phyloP scores from a whole-genome alignment of 92 coral and sea anemone genomes.

The Ricordea florida region DNA sequence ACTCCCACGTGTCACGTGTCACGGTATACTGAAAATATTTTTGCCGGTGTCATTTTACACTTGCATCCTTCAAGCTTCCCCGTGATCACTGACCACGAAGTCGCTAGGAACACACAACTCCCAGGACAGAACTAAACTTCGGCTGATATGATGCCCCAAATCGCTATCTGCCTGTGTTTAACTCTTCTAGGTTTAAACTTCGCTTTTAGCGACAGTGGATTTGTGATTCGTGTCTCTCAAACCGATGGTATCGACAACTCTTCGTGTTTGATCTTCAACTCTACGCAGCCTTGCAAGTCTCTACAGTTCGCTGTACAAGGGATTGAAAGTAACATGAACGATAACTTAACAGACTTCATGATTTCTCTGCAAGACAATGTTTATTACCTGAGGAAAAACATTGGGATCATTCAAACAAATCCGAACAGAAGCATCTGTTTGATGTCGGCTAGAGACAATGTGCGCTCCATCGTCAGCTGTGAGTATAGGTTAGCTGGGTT shows the following conservation, averaged over 20 bases:
- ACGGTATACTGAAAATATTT: too few relatives aligned
- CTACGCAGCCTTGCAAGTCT: conserved; percentile 51
- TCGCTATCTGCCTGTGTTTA: too few relatives aligned
- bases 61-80: too few relatives aligned
- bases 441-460: background rate
- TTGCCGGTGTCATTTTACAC: too few relatives aligned
- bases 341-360: conserved; percentile 48
- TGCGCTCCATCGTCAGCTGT: background rate
- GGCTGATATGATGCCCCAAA: too few relatives aligned
- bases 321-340: background rate
- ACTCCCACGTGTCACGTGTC: too few relatives aligned
- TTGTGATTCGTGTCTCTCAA: conserved; percentile 58
- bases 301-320: conserved; percentile 60
- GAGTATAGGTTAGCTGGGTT: conserved; percentile 30
- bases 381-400: conserved; percentile 33
- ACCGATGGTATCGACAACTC: conserved; percentile 39
- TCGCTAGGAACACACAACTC: too few relatives aligned
- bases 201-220: too few relatives aligned
- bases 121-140: too few relatives aligned
- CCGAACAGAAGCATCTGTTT: conserved; percentile 24
- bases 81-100: too few relatives aligned
- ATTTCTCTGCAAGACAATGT: conserved; percentile 47
- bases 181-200: too few relatives aligned
- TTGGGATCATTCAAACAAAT: conserved; percentile 55
- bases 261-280: conserved; percentile 40